Evolutionary conservation across 1,140 invertebrate species (phyloP).

Genomic region (Bombus soroeensis): DNA sequence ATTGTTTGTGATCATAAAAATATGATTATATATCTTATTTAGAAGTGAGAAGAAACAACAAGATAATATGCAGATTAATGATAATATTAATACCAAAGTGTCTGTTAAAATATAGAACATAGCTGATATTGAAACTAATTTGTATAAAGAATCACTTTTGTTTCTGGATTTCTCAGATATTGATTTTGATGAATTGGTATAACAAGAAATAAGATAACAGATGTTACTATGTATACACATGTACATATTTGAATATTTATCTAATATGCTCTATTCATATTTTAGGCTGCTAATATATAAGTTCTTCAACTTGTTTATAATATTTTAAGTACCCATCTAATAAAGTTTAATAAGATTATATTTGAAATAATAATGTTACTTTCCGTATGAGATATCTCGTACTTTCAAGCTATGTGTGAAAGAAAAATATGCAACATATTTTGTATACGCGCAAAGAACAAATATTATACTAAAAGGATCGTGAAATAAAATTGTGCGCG

Average conservation of each 20-base stretch:
- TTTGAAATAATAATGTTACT: neutral
- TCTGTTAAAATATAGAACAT: constrained; percentile 16
- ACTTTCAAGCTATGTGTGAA: neutral
- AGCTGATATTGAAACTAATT: neutral
- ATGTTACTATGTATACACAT: neutral
- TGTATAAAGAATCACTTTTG: neutral
- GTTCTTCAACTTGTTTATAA: neutral
- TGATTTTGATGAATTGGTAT: constrained; percentile 47
- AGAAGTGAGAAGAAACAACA: neutral
- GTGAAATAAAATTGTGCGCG: neutral
- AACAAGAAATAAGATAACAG: neutral
- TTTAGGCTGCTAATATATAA: constrained; percentile 42
- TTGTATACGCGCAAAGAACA: neutral
- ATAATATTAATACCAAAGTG: neutral
- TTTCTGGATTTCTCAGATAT: constrained; percentile 8
- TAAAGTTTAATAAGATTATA: neutral
- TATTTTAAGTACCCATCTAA: neutral
- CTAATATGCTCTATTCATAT: constrained; percentile 21
- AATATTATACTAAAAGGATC: neutral
- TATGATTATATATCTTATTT: neutral
- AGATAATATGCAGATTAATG: neutral
- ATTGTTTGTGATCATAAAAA: neutral
- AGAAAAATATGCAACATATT: neutral
- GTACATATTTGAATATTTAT: neutral
- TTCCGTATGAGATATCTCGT: neutral